Base-by-base conservation (phyloP, 2,888 invertebrate species). In the Pyrgus malvae region DNA sequence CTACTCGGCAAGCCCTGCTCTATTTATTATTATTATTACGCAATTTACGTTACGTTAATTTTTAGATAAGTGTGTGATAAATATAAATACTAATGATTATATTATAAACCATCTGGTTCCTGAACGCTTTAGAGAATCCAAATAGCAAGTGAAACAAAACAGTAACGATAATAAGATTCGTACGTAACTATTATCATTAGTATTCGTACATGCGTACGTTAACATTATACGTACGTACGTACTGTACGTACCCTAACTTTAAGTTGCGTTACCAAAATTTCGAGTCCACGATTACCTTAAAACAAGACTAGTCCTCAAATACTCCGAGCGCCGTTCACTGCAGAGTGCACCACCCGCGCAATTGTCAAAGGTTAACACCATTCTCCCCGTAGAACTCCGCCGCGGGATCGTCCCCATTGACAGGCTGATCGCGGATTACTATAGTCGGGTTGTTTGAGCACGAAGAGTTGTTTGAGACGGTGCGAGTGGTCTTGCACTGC, bases 281-380 rank as follows among this genome's bases (percentile, higher is more conserved):
- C 2, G 29, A 29, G 3, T 12, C n/a, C 3, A 33, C 8, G 29
- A 4, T 12, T 12, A 31, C 11, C 8, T 5, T 35, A 50, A 42
- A 50, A 42, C 50, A 42, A 50, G 42, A 23, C 53, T 38, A 17
- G 29, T 25, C 25, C 17, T 21, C 0, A 4, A 19, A 48, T 19
- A 38, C 38, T 19, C 17, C 2, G 37, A 5, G 6, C 19, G 6
- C n/a, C 16, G 1, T 33, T 76, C 67, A 90, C 58, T 90, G 90
- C 41, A 90, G 83, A 86, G 87, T 85, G 86, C 90, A 90, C 90
- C 90, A 90, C 80, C 90, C 90, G 53, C 88, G 83, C 70, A 78
- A 72, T 76, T 78, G 90, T 90, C 90, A 90, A 66, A 89, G 83
- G 59, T 80, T 80, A 45, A 80, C 78, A 0, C 81, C 85, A 29